Evolutionary conservation across 2,888 invertebrate species (phyloP).

Genomic region (Phyllotreta striolata): DNA sequence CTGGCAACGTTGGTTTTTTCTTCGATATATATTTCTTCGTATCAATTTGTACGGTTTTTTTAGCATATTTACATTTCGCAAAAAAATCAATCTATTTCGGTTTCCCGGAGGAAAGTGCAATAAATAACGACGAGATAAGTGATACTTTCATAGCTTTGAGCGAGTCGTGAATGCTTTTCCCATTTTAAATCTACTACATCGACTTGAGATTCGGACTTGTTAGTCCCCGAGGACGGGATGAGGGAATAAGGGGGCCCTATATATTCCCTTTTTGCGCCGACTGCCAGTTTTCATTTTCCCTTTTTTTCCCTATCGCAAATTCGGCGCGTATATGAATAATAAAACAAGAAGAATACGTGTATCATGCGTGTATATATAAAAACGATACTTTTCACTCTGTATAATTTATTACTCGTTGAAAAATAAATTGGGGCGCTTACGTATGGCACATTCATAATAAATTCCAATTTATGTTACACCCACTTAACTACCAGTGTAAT

Average conservation of each 20-base stretch:
- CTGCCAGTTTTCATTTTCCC: slow-evolving; percentile 28
- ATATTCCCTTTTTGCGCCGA: slow-evolving; percentile 23
- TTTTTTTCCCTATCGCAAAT: slow-evolving; percentile 21
- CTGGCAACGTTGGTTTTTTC: neutral
- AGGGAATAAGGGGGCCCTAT: slow-evolving; percentile 20
- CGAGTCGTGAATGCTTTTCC: slow-evolving; percentile 27
- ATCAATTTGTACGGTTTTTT: too few relatives aligned
- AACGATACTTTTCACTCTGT: neutral
- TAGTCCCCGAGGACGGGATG: slow-evolving; percentile 25
- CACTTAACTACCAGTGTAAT: too few relatives aligned
- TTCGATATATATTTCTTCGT: too few relatives aligned
- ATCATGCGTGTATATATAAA: slow-evolving; percentile 15
- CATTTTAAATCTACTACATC: slow-evolving; percentile 32
- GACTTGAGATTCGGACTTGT: slow-evolving; percentile 30
- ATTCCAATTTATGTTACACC: too few relatives aligned
- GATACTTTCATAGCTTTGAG: slow-evolving; percentile 33
- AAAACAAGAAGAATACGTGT: slow-evolving; percentile 11
- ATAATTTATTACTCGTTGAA: neutral
- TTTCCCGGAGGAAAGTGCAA: slow-evolving; percentile 25
- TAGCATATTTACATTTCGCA: too few relatives aligned
- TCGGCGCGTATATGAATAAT: slow-evolving; percentile 23
- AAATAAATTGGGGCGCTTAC: too few relatives aligned
- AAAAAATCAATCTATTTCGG: slow-evolving; percentile 25
- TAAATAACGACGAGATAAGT: slow-evolving; percentile 31
- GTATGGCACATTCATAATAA: too few relatives aligned